Base-by-base conservation (phyloP, 2,113 vertebrate genomes). In the Mionectes macconnelli region DNA sequence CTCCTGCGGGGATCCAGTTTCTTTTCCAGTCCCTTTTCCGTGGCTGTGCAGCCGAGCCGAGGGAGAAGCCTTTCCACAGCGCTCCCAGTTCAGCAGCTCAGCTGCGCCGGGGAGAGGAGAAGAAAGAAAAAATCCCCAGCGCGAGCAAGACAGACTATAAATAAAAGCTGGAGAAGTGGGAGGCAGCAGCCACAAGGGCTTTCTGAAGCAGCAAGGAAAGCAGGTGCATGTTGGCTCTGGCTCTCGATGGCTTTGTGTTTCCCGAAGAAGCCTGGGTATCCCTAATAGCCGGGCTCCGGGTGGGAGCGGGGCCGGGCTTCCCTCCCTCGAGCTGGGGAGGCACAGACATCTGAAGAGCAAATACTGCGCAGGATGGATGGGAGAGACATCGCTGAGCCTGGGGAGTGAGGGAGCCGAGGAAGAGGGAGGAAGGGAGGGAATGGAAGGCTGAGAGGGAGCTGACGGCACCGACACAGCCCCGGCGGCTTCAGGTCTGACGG, bases 81-180 rank as follows among this genome's bases (percentile, higher is more conserved):
- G 1, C 31, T 33, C 18, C 3, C 31, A 67, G 91, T 77, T 93
- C 94, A 88, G 96, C 81, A 49, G 93, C 95, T 97, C 93, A 94
- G 94, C 94, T 94, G 96, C 0, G 22, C 67, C 1, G 13, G 57
- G 89, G 57, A 96, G 53, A 87, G 52, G 49, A 47, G 52, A 66
- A 77, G 82, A 63, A 72, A 88, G 47, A 59, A 82, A 82, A 77
- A 56, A 78, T 69, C 77, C 84, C 76, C 88, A 82, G 90, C 1
- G 49, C 66, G 9, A 91, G 89, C 62, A 94, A 96, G 93, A 81
- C 93, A 94, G 94, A 63, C 97, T 97, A 97, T 97, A 97, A 97
- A 97, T 97, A 97, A 96, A 95, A 94, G 63, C 96, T 86, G 78
- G 76, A 90, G 92, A 94, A 95, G 95, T 93, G 93, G 97, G 95